Evolutionary conservation across 2,888 invertebrate genomes (phyloP).

Genomic region (Belgica antarctica): DNA sequence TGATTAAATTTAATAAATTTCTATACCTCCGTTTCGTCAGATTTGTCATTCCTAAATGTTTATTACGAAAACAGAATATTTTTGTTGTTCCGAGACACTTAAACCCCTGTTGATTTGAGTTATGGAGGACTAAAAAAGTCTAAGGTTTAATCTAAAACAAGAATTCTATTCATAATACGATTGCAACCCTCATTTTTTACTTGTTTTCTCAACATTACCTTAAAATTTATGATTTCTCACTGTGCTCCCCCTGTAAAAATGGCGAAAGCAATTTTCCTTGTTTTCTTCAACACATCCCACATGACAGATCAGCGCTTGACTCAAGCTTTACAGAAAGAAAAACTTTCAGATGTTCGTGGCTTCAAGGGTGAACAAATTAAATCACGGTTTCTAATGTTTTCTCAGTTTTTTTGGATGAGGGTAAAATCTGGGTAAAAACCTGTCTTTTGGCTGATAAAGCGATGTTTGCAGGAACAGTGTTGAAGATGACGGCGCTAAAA

Average conservation of each 20-base stretch:
- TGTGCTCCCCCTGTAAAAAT: neutral
- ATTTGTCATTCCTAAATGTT: neutral
- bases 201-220: slow-evolving; percentile 15
- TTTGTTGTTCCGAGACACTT: too few relatives aligned
- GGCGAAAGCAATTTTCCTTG: neutral
- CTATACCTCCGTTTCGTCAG: neutral
- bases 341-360: neutral
- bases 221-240: slow-evolving; percentile 1
- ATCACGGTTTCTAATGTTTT: slow-evolving; percentile 11
- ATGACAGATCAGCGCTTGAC: neutral
- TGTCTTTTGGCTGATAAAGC: slow-evolving; percentile 21
- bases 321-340: neutral
- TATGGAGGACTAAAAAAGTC: slow-evolving; percentile 2
- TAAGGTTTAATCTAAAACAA: neutral
- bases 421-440: slow-evolving; percentile 17
- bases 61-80: neutral
- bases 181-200: slow-evolving; percentile 16
- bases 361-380: neutral
- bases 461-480: neutral
- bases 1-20: slow-evolving; percentile 29
- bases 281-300: neutral
- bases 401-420: neutral
- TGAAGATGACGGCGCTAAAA: slow-evolving; percentile 7
- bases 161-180: neutral
- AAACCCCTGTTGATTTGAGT: slow-evolving; percentile 4